Conservation (phyloP, 1,140 invertebrate genomes). For the Ostrea edulis region DNA sequence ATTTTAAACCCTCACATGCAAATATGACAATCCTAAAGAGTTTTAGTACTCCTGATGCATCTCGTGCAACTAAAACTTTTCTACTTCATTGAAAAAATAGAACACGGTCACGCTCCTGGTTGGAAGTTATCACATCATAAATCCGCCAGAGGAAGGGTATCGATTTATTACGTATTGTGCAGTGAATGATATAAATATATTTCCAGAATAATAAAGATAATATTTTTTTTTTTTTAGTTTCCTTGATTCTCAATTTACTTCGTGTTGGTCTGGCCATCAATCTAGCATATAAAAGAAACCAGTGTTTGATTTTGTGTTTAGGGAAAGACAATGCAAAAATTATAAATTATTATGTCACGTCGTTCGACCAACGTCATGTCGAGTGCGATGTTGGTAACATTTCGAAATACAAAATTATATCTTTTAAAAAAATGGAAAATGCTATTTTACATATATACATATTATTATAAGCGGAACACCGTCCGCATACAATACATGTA, state of each 20-base stretch:
- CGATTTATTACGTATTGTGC: too few species aligned
- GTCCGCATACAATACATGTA: not conserved
- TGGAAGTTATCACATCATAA: too few species aligned
- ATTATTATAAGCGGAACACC: not conserved
- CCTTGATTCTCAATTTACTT: not conserved
- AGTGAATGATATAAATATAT: too few species aligned
- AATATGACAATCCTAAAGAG: too few species aligned
- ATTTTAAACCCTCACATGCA: too few species aligned
- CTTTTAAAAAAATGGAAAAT: not conserved
- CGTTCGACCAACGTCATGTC: not conserved
- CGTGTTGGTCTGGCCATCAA: not conserved
- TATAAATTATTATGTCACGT: not conserved
- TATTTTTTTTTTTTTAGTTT: too few species aligned
- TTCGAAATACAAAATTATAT: conserved; percentile 1
- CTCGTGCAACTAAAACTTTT: too few species aligned
- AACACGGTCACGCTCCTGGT: too few species aligned
- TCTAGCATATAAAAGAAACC: not conserved
- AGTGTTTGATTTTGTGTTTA: not conserved
- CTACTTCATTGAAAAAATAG: too few species aligned
- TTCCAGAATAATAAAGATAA: too few species aligned
- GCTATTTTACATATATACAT: not conserved
- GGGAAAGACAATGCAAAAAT: not conserved
- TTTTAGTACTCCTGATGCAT: too few species aligned
- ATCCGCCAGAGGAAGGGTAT: too few species aligned
- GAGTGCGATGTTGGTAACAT: not conserved